Base-by-base conservation (phyloP, 64 coral and sea anemone species). In the Exaiptasia diaphana region DNA sequence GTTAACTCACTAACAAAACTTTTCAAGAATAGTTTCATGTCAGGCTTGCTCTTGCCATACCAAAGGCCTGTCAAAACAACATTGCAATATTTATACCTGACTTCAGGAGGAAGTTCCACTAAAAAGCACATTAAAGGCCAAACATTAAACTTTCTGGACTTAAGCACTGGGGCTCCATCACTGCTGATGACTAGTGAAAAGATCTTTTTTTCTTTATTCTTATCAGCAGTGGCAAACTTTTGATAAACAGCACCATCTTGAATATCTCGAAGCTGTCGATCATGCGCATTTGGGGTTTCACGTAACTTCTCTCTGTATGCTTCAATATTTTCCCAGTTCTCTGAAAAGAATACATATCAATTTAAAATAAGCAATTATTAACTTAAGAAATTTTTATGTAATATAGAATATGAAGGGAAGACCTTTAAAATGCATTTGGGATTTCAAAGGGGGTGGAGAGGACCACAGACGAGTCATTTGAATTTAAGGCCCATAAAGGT, bases 81-180 rank as follows among this genome's bases (percentile, higher is more conserved):
- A 63, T 86, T 86, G 0, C 54, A 43, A 46, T 50, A 67, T 54
- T 76, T 86, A 22, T 86, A 75, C 53, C 83, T 41, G 14, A 45
- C 52, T 24, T 67, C 14, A 1, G 56, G 56, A 27, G 71, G 71
- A 40, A 86, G 56, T 20, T 76, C 83, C 2, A 86, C 83, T 2
- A 86, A 18, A 18, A 86, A 75, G 43, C 83, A 76, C 54, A 86
- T 62, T 3, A 86, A 34, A 48, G 83, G 83, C 83, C 83, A 86
- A 18, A 86, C 48, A 40, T 63, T 86, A 49, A 64, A 67, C 52
- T n/a, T 50, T 23, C 38, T 86, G n/a, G 83, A 86, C 41, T 86
- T 86, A 1, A 86, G 23, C 9, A 86, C 4, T 36, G 83, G 83
- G 5, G 83, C 83, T 3, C 71, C 57, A 86, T 86, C 70, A 63